Percentiles rank a stretch among this genome's conserved stretches.
Conservation (phyloP, 2,888 invertebrate species). For the Polia nebulosa region DNA sequence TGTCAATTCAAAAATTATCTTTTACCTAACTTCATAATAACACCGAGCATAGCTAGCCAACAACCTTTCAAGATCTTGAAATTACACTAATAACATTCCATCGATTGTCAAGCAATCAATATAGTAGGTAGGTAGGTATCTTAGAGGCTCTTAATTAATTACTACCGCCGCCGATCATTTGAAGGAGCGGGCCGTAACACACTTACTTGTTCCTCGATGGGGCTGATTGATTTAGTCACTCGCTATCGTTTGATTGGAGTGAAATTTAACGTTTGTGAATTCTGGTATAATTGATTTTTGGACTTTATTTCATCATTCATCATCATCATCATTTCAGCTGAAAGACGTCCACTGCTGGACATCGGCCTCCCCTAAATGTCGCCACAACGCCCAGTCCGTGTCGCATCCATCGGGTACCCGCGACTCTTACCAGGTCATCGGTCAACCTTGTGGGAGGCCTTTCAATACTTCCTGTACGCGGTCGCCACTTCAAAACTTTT, state of each 20-base stretch:
- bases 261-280: not conserved
- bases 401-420: too few relatives aligned
- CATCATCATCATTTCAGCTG: too few relatives aligned
- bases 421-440: too few relatives aligned
- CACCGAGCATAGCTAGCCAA: not conserved
- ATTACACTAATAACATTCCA: constrained; percentile 14
- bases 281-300: not conserved
- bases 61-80: constrained; percentile 7
- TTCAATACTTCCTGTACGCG: too few relatives aligned
- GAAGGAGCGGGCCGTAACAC: constrained; percentile 29
- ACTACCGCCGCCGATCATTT: constrained; percentile 33
- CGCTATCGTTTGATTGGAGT: constrained; percentile 7
- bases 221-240: constrained; percentile 30
- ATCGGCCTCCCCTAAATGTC: too few relatives aligned
- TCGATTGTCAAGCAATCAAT: constrained; percentile 34
- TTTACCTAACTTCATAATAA: not conserved
- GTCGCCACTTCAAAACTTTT: too few relatives aligned
- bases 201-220: constrained; percentile 34
- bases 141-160: constrained; percentile 43
- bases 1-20: too few relatives aligned
- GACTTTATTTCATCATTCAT: too few relatives aligned
- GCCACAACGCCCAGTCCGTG: too few relatives aligned
- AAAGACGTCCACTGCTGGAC: too few relatives aligned
- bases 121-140: constrained; percentile 7
- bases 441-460: too few relatives aligned